Conservation (phyloP, 2,888 invertebrate species). For the Cancer borealis region DNA sequence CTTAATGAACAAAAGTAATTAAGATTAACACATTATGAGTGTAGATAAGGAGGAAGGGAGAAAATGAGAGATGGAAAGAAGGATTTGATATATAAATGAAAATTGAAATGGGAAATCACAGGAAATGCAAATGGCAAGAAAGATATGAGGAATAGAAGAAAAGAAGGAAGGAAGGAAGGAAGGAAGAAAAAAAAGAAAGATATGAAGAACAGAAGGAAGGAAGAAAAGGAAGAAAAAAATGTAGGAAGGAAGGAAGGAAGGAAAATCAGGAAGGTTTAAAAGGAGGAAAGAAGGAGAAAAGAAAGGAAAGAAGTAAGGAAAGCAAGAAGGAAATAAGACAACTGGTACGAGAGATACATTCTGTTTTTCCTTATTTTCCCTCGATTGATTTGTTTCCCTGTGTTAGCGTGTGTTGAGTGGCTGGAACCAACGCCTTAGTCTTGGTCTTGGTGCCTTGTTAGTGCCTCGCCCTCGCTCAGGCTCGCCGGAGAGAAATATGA, state of each 20-base stretch:
- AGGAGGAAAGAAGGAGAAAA: not conserved
- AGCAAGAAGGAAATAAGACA: too few relatives aligned
- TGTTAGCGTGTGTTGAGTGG: not conserved
- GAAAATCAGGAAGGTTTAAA: not conserved
- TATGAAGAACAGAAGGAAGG: too few relatives aligned
- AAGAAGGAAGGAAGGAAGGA: not conserved
- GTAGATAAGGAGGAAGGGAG: too few relatives aligned
- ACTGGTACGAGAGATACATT: not conserved
- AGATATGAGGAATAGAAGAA: not conserved
- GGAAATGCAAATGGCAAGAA: too few relatives aligned
- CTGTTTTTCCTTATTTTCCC: not conserved
- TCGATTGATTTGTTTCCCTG: not conserved
- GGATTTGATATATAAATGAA: too few relatives aligned
- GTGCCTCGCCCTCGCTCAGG: not conserved
- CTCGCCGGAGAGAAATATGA: not conserved
- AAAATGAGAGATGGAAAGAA: too few relatives aligned
- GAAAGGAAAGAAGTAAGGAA: not conserved
- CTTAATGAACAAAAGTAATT: too few relatives aligned
- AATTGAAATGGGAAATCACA: too few relatives aligned
- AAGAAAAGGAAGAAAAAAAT: too few relatives aligned
- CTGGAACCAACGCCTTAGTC: not conserved
- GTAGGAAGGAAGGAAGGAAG: not conserved
- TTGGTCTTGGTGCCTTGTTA: not conserved
- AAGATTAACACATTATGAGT: too few relatives aligned
- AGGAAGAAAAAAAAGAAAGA: too few relatives aligned